These are phyloP conservation scores for Siphamia tubifer DNA, from an alignment of 2,113 vertebrate species.

Conservation along the genomic window DNA sequence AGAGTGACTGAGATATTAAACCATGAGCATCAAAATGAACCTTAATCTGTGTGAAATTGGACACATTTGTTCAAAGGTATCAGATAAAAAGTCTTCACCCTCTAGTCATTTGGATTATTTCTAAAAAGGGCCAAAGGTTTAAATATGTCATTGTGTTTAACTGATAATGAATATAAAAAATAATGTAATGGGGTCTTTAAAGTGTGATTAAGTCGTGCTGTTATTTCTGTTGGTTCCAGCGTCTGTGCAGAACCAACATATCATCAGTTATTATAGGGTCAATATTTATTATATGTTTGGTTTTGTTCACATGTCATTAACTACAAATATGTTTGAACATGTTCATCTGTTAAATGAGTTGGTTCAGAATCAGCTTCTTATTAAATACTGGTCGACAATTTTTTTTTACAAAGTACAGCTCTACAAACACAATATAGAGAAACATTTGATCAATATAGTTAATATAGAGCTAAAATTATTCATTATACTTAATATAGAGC, in stretches of 20 bases:
- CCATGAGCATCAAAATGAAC: slow-evolving; percentile 33
- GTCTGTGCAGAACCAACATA: slow-evolving; percentile 5
- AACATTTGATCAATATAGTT: no score
- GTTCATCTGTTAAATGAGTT: no score
- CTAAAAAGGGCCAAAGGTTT: slow-evolving; percentile 38
- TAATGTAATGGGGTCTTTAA: slow-evolving; percentile 49
- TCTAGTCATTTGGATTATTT: slow-evolving; percentile 58
- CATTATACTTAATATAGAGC: no score
- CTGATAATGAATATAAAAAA: slow-evolving; percentile 47
- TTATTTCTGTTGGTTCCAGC: slow-evolving; percentile 24
- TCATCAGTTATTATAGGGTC: no score
- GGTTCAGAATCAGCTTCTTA: no score
- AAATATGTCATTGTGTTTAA: slow-evolving; percentile 52
- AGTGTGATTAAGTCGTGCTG: slow-evolving; percentile 32
- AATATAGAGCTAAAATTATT: no score
- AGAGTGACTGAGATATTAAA: slow-evolving; percentile 11
- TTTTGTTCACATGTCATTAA: no score
- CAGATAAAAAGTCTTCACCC: slow-evolving; percentile 46
- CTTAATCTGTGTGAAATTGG: slow-evolving; percentile 53
- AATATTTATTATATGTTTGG: no score
- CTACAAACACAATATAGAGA: no score
- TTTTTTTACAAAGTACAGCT: no score
- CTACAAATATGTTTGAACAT: no score
- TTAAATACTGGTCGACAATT: no score
- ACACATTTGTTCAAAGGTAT: slow-evolving; percentile 59